Conservation (phyloP, 2,113 vertebrate species). For the Hipposideros armiger region DNA sequence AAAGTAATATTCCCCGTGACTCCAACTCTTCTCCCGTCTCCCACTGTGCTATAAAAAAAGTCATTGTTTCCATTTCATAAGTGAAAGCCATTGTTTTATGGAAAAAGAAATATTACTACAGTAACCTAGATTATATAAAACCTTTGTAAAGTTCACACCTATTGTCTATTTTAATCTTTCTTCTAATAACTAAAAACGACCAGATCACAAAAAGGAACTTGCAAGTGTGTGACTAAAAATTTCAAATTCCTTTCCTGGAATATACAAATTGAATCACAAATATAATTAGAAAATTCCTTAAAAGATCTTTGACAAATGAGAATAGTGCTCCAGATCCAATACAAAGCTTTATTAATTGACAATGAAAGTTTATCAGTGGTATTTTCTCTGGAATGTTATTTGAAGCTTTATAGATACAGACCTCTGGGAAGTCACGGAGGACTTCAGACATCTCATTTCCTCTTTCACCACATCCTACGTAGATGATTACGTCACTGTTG, state of each 20-base stretch:
- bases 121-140: constrained; percentile 10
- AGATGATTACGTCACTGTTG: constrained; percentile 98
- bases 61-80: not conserved
- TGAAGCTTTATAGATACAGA: constrained; percentile 83
- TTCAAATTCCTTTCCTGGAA: constrained; percentile 30
- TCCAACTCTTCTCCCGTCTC: not conserved
- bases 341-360: constrained; percentile 21
- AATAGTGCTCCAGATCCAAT: not conserved
- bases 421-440: constrained; percentile 98
- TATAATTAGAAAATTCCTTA: constrained; percentile 48
- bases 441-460: constrained; percentile 99
- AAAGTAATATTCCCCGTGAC: not conserved
- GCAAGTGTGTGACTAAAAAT: constrained; percentile 20
- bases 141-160: not conserved
- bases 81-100: constrained; percentile 18
- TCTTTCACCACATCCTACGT: constrained; percentile 98
- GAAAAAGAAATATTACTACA: constrained; percentile 18
- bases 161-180: constrained; percentile 35
- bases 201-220: constrained; percentile 36
- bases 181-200: constrained; percentile 53
- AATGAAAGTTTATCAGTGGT: not conserved
- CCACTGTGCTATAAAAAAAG: not conserved
- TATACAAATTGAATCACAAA: constrained; percentile 5
- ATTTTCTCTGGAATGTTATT: constrained; percentile 2
- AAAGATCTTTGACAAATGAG: constrained; percentile 27